Percentiles rank a stretch among this genome's conserved stretches.
Evolutionary conservation across 2,888 invertebrate species (phyloP).

Genomic region (Napeogenes inachia): DNA sequence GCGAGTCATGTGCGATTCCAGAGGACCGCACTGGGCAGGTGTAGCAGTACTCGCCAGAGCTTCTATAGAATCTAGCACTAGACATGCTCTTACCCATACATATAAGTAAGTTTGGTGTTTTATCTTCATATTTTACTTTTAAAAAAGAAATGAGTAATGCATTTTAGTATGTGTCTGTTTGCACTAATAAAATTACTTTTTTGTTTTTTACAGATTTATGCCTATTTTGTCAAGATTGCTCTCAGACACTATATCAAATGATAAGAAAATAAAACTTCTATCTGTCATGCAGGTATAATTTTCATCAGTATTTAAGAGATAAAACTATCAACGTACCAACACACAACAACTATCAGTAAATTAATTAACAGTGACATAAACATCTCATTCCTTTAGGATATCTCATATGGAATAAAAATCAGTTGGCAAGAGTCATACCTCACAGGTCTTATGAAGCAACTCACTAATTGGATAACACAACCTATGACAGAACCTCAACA

Average conservation of each 20-base stretch:
- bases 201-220: conserved; percentile 73
- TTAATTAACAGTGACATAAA: background rate
- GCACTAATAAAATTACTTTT: background rate
- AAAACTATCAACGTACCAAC: too few relatives aligned
- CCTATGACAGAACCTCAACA: conserved; percentile 66
- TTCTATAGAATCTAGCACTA: conserved; percentile 79
- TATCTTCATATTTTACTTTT: too few relatives aligned
- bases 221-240: conserved; percentile 80
- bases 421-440: conserved; percentile 89
- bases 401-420: conserved; percentile 87
- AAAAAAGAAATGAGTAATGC: too few relatives aligned
- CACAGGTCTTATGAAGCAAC: conserved; percentile 79
- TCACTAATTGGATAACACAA: conserved; percentile 80
- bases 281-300: conserved; percentile 79
- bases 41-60: conserved; percentile 81
- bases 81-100: conserved; percentile 80
- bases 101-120: conserved; percentile 67
- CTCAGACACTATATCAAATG: conserved; percentile 77
- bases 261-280: conserved; percentile 80
- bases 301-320: too few relatives aligned
- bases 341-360: too few relatives aligned
- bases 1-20: conserved; percentile 78
- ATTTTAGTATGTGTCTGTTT: too few relatives aligned
- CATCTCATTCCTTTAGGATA: conserved; percentile 67
- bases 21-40: conserved; percentile 81